Conservation (phyloP, 2,113 vertebrate genomes). For the Nestor notabilis region DNA sequence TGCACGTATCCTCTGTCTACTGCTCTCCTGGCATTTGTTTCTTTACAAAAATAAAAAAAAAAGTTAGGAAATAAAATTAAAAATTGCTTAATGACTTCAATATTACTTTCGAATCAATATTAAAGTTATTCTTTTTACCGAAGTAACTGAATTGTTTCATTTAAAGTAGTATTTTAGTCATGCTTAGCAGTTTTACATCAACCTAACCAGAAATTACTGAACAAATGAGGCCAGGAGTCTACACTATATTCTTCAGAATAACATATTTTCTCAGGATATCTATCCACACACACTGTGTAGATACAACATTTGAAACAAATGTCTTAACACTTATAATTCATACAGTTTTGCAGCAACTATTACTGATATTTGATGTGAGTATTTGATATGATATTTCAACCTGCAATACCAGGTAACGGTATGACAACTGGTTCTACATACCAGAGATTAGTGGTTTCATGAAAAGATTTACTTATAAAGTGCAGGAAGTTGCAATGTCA, state of each 20-base stretch:
- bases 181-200: not conserved
- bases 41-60: conserved; percentile 71
- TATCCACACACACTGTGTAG: not conserved
- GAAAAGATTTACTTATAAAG: not conserved
- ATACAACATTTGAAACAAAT: not conserved
- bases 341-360: not conserved
- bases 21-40: conserved; percentile 91
- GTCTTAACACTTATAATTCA: not conserved
- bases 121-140: not conserved
- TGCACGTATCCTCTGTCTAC: conserved; percentile 90
- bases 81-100: not conserved
- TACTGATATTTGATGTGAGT: too few relatives aligned
- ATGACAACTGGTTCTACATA: not conserved
- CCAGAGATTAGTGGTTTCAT: not conserved
- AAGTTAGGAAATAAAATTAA: conserved; percentile 51
- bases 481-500: not conserved
- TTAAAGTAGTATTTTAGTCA: not conserved
- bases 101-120: not conserved
- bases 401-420: not conserved
- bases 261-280: not conserved
- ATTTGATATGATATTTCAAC: too few relatives aligned
- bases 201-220: not conserved
- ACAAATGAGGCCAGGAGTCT: not conserved
- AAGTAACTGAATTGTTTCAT: not conserved
- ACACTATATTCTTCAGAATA: not conserved